A percentile compares a stretch with the other conserved stretches of the same genome.
phyloP scores from a whole-genome alignment of 2,797 vertebrate genomes.

The Macropus fuliginosus region DNA sequence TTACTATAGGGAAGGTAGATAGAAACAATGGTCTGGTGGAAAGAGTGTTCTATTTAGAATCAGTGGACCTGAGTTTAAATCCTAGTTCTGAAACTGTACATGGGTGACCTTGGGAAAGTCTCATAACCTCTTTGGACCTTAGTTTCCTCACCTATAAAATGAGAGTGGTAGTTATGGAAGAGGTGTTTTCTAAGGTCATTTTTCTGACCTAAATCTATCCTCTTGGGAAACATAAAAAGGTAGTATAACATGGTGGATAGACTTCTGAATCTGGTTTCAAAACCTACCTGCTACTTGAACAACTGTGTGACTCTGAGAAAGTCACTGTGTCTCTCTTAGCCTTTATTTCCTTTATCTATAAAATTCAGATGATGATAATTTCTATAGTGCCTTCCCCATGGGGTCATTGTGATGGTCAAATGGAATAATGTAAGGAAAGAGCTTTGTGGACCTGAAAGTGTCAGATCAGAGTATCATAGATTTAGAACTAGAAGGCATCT shows the following conservation, averaged over 20 bases:
- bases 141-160: background rate
- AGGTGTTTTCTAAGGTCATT: background rate
- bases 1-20: background rate
- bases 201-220: background rate
- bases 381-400: background rate
- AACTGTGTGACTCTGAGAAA: background rate
- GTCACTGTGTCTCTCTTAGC: background rate
- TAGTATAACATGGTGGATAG: background rate
- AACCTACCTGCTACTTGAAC: background rate
- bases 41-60: background rate
- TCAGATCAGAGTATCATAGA: background rate
- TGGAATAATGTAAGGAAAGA: background rate
- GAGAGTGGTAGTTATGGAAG: background rate
- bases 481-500: background rate
- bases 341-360: background rate
- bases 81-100: background rate
- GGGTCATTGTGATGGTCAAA: background rate
- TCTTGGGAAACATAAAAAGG: background rate
- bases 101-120: background rate
- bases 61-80: background rate
- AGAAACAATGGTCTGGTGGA: background rate
- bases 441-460: background rate
- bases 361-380: background rate
- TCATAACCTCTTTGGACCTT: background rate
- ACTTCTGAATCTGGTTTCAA: background rate